A percentile compares a stretch with the other conserved stretches of the same genome.
Evolutionary conservation across 2,888 invertebrate species (phyloP).

Genomic region (Drosophila incognita): DNA sequence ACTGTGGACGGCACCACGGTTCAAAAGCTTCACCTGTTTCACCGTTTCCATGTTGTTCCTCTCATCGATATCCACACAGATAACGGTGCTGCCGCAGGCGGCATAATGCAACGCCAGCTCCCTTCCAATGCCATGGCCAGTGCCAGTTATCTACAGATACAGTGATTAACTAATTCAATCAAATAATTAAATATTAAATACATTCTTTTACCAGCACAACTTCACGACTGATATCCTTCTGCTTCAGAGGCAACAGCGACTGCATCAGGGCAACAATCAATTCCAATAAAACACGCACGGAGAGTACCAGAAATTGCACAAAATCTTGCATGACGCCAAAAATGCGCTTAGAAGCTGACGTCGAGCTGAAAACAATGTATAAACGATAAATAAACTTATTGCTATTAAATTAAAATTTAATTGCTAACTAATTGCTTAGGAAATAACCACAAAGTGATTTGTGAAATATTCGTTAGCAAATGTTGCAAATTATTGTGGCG

Average conservation of each 20-base stretch:
- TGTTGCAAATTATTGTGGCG: slow-evolving; percentile 5
- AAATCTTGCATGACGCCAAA: slow-evolving; percentile 78
- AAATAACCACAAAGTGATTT: neutral
- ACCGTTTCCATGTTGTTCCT: slow-evolving; percentile 89
- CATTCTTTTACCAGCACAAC: slow-evolving; percentile 89
- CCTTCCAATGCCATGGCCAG: slow-evolving; percentile 93
- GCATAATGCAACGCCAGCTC: slow-evolving; percentile 91
- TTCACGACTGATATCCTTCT: slow-evolving; percentile 91
- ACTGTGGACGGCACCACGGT: slow-evolving; percentile 82
- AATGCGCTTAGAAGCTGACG: slow-evolving; percentile 77
- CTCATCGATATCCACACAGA: slow-evolving; percentile 92
- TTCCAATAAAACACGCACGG: slow-evolving; percentile 71
- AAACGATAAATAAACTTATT: neutral
- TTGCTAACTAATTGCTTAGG: neutral
- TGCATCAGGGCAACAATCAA: slow-evolving; percentile 60
- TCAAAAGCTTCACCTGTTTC: slow-evolving; percentile 85
- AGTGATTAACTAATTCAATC: neutral
- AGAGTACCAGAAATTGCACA: slow-evolving; percentile 77
- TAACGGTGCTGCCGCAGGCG: slow-evolving; percentile 89
- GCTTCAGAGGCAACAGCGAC: slow-evolving; percentile 82
- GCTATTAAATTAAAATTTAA: neutral
- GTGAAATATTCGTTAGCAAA: neutral
- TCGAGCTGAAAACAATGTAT: slow-evolving; percentile 68
- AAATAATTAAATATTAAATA: neutral
- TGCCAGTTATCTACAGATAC: slow-evolving; percentile 90